These are phyloP conservation scores for Philonicus albiceps DNA, from an alignment of 2,888 invertebrate genomes.

Conservation along the genomic window DNA sequence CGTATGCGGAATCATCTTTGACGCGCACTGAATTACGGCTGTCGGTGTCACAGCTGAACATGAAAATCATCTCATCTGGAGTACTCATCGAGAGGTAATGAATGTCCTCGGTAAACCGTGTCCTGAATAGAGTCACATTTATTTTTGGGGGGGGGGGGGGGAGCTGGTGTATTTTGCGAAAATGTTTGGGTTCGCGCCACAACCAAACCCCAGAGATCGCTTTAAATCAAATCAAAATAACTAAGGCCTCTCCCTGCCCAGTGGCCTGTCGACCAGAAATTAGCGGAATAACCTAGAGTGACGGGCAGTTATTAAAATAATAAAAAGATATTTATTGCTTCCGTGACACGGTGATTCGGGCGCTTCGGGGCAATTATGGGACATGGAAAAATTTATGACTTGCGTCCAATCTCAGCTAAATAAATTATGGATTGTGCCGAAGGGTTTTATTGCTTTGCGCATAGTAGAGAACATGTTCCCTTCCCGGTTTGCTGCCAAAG, in stretches of 20 bases:
- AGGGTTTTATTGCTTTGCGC: not conserved
- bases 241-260: not conserved
- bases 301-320: not conserved
- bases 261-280: not conserved
- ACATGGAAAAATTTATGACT: not conserved
- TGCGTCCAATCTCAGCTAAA: slow-evolving; percentile 5
- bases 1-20: not conserved
- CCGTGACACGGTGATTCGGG: slow-evolving; percentile 1
- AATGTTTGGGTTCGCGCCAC: not conserved
- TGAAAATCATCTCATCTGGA: not conserved
- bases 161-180: not conserved
- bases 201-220: not conserved
- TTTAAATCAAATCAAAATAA: slow-evolving; percentile 1
- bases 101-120: not conserved
- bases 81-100: not conserved
- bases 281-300: not conserved
- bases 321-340: not conserved
- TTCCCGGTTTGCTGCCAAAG: too few relatives aligned
- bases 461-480: not conserved
- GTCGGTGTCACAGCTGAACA: not conserved
- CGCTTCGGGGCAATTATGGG: not conserved
- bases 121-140: not conserved
- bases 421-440: slow-evolving; percentile 15
- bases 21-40: not conserved
- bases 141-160: not conserved